Evolutionary conservation across 2,888 invertebrate species (phyloP), one percentile per base, ranked within the genome.

Genomic region (Andrena trimmerana): DNA sequence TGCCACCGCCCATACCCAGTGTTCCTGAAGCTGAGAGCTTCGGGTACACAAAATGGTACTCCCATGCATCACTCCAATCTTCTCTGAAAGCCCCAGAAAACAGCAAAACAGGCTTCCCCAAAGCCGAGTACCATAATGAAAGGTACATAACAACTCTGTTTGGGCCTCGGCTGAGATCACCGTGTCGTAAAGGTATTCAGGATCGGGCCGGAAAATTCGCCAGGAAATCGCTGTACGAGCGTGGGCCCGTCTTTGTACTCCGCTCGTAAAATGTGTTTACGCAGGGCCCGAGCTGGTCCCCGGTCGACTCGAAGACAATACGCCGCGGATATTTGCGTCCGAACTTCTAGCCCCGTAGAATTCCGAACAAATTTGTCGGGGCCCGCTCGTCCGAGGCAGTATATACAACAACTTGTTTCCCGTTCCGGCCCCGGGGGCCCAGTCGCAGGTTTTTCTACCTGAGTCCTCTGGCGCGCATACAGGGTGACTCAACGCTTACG

Each of bases 371-470:
- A 68, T 80, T 78, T 48, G 72, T 62, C 71, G 7, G 29, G n/a
- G 67, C 8, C 48, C 63, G 65, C 24, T 33, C n/a, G 8, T 4
- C 31, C 42, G 42, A 3, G 42, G 52, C 1, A n/a, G 69, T 67
- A 70, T 24, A 20, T 10, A 20, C 20, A 54, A 74, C 81, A 80
- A 74, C 74, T 81, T 74, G 74, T 74, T 81, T 68, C 62, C 60
- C 60, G 24, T 63, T 52, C 42, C 24, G 66, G 42, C 1, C 29
- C 7, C 7, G 16, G 4, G 36, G 66, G 42, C 70, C 50, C 69
- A 42, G 67, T 73, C 81, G 69, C 71, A 48, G 83, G 80, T 79
- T 87, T 79, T 79, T 85, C 85, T 88, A 88, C 88, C 88, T 88
- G 87, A 78, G 67, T 31, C 50, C 24, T 13, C 27, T n/a, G 54